These are phyloP conservation scores for Gorsachius goisagi DNA, from an alignment of 2,113 vertebrate genomes.

Conservation along the genomic window DNA sequence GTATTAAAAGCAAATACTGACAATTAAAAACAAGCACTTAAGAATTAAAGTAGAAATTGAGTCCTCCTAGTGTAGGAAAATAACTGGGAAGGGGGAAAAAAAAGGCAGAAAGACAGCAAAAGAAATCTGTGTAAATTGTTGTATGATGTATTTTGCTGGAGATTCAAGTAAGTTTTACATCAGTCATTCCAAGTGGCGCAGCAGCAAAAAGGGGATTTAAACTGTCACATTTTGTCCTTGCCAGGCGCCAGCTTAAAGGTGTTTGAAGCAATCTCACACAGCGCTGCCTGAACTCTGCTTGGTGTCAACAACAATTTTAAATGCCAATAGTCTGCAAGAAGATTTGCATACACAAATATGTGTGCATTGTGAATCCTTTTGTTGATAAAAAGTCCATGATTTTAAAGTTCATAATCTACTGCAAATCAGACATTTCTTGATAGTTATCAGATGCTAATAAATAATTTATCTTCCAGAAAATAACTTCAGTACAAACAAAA, in stretches of 20 bases:
- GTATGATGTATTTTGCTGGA: neutral
- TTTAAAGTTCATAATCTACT: constrained; percentile 20
- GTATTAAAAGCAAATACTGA: neutral
- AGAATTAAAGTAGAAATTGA: neutral
- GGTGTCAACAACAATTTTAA: constrained; percentile 24
- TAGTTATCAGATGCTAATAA: constrained; percentile 41
- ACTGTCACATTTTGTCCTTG: constrained; percentile 26
- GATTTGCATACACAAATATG: constrained; percentile 32
- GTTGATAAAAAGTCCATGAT: constrained; percentile 35
- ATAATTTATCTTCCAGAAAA: constrained; percentile 26
- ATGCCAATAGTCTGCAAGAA: constrained; percentile 4
- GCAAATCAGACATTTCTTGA: constrained; percentile 25
- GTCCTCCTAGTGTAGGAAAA: neutral
- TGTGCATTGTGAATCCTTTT: constrained; percentile 13
- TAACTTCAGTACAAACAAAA: constrained; percentile 35
- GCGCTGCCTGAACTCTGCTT: constrained; percentile 40
- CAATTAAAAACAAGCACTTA: neutral
- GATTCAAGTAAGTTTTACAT: neutral
- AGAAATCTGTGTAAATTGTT: neutral
- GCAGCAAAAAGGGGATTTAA: constrained; percentile 14
- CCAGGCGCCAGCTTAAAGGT: constrained; percentile 19
- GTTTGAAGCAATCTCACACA: constrained; percentile 34
- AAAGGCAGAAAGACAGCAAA: neutral
- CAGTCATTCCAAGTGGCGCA: neutral
- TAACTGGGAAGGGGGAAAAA: neutral